phyloP scores from a whole-genome alignment of 92 coral and sea anemone species.

The Palythoa grandis region DNA sequence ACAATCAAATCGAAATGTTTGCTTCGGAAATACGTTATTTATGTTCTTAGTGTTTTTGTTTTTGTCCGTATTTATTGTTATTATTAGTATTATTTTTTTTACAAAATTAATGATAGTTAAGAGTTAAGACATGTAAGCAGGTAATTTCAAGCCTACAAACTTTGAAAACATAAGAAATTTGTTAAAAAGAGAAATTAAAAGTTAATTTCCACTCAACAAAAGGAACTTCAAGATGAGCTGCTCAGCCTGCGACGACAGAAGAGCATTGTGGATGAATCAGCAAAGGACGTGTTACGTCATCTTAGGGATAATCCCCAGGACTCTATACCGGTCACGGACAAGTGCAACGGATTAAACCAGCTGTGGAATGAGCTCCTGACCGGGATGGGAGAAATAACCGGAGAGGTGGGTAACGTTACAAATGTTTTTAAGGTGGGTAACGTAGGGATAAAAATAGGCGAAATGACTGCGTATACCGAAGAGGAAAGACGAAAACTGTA shows the following conservation, averaged over 20 bases:
- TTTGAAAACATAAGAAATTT: too few relatives aligned
- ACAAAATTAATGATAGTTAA: too few relatives aligned
- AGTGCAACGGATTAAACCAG: constrained; percentile 67
- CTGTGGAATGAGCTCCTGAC: constrained; percentile 85
- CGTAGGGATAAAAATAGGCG: neutral
- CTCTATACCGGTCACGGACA: constrained; percentile 60
- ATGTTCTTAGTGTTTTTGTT: too few relatives aligned
- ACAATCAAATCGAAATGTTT: too few relatives aligned
- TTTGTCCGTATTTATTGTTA: too few relatives aligned
- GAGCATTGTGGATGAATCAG: constrained; percentile 72
- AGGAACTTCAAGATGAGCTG: constrained; percentile 70
- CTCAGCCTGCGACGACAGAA: constrained; percentile 62
- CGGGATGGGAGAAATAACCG: constrained; percentile 59
- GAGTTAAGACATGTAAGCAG: too few relatives aligned
- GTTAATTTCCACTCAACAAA: neutral
- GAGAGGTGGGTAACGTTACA: constrained; percentile 26
- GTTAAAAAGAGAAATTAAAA: too few relatives aligned
- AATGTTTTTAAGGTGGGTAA: neutral
- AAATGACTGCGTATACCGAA: too few relatives aligned
- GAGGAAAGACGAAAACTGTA: too few relatives aligned
- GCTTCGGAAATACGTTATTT: too few relatives aligned
- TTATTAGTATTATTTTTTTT: too few relatives aligned
- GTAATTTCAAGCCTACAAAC: too few relatives aligned
- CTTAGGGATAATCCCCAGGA: constrained; percentile 79
- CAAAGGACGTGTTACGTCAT: constrained; percentile 73